Conservation (phyloP, 2,113 vertebrate genomes). For the Setophaga coronata region DNA sequence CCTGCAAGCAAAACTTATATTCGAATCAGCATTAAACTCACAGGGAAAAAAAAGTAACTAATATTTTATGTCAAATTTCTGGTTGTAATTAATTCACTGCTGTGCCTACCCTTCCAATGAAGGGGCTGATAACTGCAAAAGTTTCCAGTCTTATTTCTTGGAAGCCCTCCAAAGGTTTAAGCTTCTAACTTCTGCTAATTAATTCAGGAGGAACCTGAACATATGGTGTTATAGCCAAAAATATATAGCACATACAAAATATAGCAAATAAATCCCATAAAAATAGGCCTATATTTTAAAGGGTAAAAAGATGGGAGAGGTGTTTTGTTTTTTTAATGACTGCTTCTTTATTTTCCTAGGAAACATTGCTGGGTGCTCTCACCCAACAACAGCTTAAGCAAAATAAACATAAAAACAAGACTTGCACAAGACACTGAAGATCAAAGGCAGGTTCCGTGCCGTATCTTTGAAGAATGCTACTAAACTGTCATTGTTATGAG, state of each 20-base stretch:
- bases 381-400: neutral
- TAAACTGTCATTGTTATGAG: neutral
- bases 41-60: neutral
- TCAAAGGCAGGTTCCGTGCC: neutral
- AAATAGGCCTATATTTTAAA: constrained; percentile 12
- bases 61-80: neutral
- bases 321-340: neutral
- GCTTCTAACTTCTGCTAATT: constrained; percentile 40
- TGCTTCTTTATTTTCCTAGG: neutral
- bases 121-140: neutral
- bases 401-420: constrained; percentile 3
- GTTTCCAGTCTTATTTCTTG: constrained; percentile 1
- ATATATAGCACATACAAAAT: constrained; percentile 2
- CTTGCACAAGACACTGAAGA: neutral
- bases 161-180: constrained; percentile 7
- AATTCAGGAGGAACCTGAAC: constrained; percentile 34
- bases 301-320: neutral
- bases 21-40: neutral
- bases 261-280: constrained; percentile 1
- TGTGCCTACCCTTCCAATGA: neutral
- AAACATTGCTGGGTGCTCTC: neutral
- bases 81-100: neutral
- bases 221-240: constrained; percentile 36
- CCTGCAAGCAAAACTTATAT: neutral
- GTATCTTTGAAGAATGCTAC: rapidly evolving